A percentile compares a stretch with the other conserved stretches of the same genome.
Conservation (phyloP, 1,140 invertebrate species). For the Halesus radiatus region DNA sequence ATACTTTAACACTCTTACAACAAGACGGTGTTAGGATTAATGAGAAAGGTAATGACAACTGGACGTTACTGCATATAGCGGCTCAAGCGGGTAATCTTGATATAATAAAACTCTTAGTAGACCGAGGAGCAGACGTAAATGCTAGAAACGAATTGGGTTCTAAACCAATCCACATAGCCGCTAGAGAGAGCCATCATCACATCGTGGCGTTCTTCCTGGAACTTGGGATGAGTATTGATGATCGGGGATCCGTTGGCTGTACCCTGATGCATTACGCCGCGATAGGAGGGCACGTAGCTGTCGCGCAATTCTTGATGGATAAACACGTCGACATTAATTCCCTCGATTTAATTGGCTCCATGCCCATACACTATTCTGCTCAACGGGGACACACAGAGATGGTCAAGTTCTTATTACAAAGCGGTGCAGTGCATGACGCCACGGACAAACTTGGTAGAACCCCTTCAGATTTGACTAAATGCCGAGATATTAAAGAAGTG, state of each 20-base stretch:
- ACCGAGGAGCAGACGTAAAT: background rate
- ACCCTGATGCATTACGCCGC: background rate
- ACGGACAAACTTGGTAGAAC: background rate
- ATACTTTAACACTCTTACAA: background rate
- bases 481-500: background rate
- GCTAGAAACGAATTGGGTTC: background rate
- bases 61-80: background rate
- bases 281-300: background rate
- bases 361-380: background rate
- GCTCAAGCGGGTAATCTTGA: background rate
- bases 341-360: background rate
- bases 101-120: background rate
- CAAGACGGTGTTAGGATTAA: background rate
- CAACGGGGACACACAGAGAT: background rate
- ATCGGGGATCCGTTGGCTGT: background rate
- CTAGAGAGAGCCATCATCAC: background rate
- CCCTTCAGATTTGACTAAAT: background rate
- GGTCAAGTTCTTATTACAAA: background rate
- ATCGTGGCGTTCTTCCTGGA: background rate
- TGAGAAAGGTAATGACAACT: background rate
- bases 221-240: background rate
- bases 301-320: background rate
- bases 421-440: background rate
- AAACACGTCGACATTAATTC: background rate
- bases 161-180: slow-evolving; percentile 3